Evolutionary conservation across 2,113 vertebrate genomes (phyloP).

Genomic region (Proterorhinus semilunaris): DNA sequence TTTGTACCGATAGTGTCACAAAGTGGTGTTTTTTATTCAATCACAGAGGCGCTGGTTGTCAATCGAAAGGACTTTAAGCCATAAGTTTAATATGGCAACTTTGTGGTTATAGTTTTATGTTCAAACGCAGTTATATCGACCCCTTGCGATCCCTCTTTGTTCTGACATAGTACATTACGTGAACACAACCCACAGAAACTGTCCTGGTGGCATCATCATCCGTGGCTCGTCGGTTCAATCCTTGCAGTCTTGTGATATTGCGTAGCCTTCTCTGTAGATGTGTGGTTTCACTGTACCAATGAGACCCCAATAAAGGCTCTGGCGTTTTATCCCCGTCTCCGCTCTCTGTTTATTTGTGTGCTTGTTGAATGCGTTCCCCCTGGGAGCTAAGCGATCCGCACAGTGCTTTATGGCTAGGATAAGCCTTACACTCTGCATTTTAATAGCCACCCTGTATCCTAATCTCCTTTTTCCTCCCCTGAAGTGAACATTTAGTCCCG

Average conservation of each 20-base stretch:
- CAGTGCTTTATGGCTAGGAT: conserved; percentile 54
- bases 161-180: too few species aligned
- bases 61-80: too few species aligned
- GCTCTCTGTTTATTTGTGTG: conserved; percentile 42
- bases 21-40: too few species aligned
- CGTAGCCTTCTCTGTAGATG: conserved; percentile 73
- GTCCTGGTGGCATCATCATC: conserved; percentile 63
- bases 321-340: conserved; percentile 58
- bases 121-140: too few species aligned
- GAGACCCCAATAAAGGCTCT: conserved; percentile 76
- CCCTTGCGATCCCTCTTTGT: too few species aligned
- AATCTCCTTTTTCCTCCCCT: conserved; percentile 49
- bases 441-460: conserved; percentile 56
- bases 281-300: conserved; percentile 71
- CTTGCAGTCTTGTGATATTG: conserved; percentile 67
- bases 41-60: too few species aligned
- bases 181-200: too few species aligned
- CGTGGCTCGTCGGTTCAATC: conserved; percentile 50
- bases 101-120: too few species aligned
- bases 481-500: conserved; percentile 54
- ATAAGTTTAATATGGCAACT: too few species aligned
- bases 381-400: conserved; percentile 32
- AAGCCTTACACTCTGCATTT: conserved; percentile 56
- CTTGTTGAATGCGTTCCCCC: conserved; percentile 39
- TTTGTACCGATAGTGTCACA: too few species aligned